A percentile compares a stretch with the other conserved stretches of the same genome.
These are phyloP conservation scores for Musca domestica DNA, from an alignment of 1,140 invertebrate genomes.

Conservation along the genomic window DNA sequence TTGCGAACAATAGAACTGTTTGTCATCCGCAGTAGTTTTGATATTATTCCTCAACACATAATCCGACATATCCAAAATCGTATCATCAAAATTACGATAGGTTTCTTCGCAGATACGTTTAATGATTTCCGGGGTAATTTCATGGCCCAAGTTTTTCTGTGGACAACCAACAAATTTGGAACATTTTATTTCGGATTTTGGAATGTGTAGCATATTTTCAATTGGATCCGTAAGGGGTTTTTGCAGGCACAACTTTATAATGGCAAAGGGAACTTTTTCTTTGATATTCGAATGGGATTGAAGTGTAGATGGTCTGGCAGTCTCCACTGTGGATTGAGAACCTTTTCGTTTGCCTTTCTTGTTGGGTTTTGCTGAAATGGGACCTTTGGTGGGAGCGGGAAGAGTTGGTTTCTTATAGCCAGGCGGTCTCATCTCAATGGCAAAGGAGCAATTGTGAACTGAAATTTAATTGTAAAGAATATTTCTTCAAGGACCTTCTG, in stretches of 20 bases:
- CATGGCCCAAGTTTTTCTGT: background rate
- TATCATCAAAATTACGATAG: conserved; percentile 20
- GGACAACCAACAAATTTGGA: background rate
- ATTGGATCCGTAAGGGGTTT: conserved; percentile 13
- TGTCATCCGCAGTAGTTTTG: conserved; percentile 3
- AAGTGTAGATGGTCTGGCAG: no score
- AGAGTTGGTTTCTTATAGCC: background rate
- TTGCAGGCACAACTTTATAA: conserved; percentile 17
- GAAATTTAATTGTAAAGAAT: no score
- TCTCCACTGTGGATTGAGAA: no score
- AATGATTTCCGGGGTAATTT: background rate
- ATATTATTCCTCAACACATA: conserved; percentile 18
- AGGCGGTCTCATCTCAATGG: conserved; percentile 19
- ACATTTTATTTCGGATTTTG: background rate
- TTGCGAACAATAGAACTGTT: conserved; percentile 12
- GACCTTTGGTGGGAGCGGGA: background rate
- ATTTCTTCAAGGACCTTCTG: no score
- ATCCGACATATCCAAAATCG: background rate
- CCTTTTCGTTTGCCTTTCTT: background rate
- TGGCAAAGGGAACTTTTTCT: conserved; percentile 16
- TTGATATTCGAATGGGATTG: background rate
- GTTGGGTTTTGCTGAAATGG: background rate
- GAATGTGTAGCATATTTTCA: background rate
- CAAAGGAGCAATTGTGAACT: conserved; percentile 14
- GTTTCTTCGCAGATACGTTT: background rate